Evolutionary conservation across 2,888 invertebrate species (phyloP), one percentile per base, ranked within the genome.

Genomic region (Zelleria hepariella): DNA sequence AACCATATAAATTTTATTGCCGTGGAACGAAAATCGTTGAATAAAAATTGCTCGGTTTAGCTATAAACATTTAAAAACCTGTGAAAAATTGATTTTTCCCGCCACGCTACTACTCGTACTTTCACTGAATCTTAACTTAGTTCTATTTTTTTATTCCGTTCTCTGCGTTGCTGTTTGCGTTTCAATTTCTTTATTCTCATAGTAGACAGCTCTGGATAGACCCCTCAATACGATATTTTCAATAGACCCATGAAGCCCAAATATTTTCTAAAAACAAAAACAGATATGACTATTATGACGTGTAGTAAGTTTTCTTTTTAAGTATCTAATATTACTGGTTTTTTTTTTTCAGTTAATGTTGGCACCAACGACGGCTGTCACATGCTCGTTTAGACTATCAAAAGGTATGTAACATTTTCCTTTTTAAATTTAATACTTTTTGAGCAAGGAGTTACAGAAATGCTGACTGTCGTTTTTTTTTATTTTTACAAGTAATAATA

Each of bases 271-370:
- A 32, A 10, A 32, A 32, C 10, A 32, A 32, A 32, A 32, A 32
- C 10, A 32, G 10, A 5, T 32, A 32, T 32, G 10, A 32, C 6
- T 32, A 32, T 8, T 7, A 32, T 32, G 10, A 7, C 6, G 5
- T 7, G 32, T 7, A 7, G 6, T 32, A 32, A 10, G 10, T 32
- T 32, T 7, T 7, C 6, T 7, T 32, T 32, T 7, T 32, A 7
- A 10, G 6, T 7, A 7, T 32, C 32, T 32, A 32, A 49, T 49
- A 49, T 49, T 49, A 21, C 5, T 49, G 20, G 10, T 66, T 62
- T 66, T 65, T 65, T 65, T 66, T 59, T 84, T 82, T 61, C 80
- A 83, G 82, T 83, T 85, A 75, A 84, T 84, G 82, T 78, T 79
- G 68, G 79, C 78, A 65, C 69, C 75, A 66, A 73, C 69, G 66